Evolutionary conservation across 1,140 invertebrate genomes (phyloP), one percentile per base, ranked within the genome.

Genomic region (Notospermus geniculatus): DNA sequence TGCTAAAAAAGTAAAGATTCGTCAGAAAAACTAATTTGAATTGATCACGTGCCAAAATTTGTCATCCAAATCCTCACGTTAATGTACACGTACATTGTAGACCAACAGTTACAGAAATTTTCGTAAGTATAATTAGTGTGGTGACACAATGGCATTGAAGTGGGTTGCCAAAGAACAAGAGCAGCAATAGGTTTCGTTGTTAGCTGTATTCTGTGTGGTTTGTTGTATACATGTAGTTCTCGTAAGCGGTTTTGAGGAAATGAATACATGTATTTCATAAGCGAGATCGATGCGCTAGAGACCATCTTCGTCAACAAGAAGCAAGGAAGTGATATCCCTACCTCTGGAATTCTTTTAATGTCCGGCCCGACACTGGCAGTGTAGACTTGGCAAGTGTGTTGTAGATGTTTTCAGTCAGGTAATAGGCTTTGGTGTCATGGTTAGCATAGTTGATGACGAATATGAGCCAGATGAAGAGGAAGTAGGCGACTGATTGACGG

Each of bases 401-500:
- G n/a, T 50, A 5, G n/a, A 50, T 9, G n/a, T 27, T 29, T 27
- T 29, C 17, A 27, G 22, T 55, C 28, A 27, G 19, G 22, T 55
- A 29, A n/a, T 55, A 55, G 28, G 54, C 54, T 9, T 27, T 27
- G 19, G 9, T 7, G 25, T 55, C 54, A 55, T 55, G 11, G 65
- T 73, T 68, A 32, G 71, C 50, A 50, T 69, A 74, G 41, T 65
- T 67, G 17, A 75, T 61, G 13, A 68, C 68, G 60, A 76, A 64
- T 11, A 75, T 32, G 9, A 75, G 46, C 61, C 69, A 68, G 0
- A 75, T 57, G 60, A 76, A 69, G 52, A 75, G 64, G 25, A 72
- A 52, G 63, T 73, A 76, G 11, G 70, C 69, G 17, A 73, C 25
- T 28, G 71, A 68, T 57, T 77, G 71, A 28, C 73, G 65, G 0